phyloP scores from a whole-genome alignment of 2,113 vertebrate species.

The Aythya baeri region DNA sequence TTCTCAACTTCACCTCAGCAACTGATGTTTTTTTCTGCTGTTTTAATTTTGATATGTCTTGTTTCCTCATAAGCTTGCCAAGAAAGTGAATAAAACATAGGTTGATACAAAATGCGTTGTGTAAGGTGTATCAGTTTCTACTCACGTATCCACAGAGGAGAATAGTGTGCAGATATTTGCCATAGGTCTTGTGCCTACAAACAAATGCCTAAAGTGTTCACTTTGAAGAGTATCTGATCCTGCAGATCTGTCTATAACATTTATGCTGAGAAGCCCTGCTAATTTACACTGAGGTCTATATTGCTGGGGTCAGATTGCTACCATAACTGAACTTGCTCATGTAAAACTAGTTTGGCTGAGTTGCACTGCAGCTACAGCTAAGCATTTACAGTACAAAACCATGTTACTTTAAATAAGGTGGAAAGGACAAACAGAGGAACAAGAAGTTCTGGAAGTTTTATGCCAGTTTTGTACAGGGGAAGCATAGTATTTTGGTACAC shows the following conservation, averaged over 20 bases:
- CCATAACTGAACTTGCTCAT: neutral
- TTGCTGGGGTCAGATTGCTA: neutral
- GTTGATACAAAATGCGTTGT: neutral
- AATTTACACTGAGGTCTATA: neutral
- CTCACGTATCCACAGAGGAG: neutral
- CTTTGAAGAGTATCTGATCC: slow-evolving; percentile 48
- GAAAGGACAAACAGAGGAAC: neutral
- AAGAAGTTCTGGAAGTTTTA: neutral
- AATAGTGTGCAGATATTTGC: neutral
- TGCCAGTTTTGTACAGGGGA: neutral
- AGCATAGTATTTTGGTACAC: neutral
- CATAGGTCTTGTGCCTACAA: neutral
- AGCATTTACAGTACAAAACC: neutral
- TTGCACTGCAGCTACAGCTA: neutral
- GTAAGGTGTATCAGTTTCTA: slow-evolving; percentile 6
- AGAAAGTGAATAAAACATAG: slow-evolving; percentile 59
- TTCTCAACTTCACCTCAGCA: slow-evolving; percentile 60
- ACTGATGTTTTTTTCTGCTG: slow-evolving; percentile 47
- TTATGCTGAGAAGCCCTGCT: slow-evolving; percentile 57
- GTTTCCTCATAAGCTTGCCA: slow-evolving; percentile 49
- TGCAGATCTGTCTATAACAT: neutral
- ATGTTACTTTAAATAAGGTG: neutral
- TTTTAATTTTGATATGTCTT: slow-evolving; percentile 70
- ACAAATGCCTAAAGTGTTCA: neutral
- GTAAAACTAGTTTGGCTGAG: neutral